phyloP scores from a whole-genome alignment of 2,888 invertebrate genomes.

The Reticulitermes lucifugus region DNA sequence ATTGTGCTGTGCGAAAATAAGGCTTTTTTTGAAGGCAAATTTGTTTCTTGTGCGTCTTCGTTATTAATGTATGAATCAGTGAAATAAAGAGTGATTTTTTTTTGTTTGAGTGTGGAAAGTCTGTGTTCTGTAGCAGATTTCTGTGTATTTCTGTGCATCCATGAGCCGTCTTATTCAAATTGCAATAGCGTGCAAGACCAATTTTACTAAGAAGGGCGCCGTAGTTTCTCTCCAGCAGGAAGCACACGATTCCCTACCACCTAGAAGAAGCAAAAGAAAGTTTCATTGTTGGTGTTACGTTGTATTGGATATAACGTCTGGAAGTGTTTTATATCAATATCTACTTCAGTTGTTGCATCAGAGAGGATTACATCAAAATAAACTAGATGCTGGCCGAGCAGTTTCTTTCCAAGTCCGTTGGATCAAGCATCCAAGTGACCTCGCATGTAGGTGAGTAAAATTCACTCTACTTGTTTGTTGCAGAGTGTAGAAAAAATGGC shows the following conservation, averaged over 20 bases:
- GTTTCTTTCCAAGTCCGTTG: neutral
- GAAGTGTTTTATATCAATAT: neutral
- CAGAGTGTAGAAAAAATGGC: too few relatives aligned
- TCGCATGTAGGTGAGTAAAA: neutral
- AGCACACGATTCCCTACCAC: neutral
- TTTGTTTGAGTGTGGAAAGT: slow-evolving; percentile 2
- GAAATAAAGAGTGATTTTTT: neutral
- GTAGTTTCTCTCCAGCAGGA: neutral
- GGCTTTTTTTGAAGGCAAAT: neutral
- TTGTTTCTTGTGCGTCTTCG: neutral
- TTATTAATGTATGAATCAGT: neutral
- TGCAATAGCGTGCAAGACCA: slow-evolving; percentile 18
- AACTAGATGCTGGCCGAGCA: slow-evolving; percentile 13
- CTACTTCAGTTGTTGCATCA: neutral
- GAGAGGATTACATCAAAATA: neutral
- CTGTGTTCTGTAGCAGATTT: neutral
- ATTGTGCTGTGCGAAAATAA: neutral
- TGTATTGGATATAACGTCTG: neutral
- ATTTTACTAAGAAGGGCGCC: neutral
- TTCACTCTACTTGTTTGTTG: too few relatives aligned
- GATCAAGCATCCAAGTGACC: neutral
- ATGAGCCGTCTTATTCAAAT: slow-evolving; percentile 28
- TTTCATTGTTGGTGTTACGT: slow-evolving; percentile 4
- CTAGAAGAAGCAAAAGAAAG: neutral
- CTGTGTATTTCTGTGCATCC: slow-evolving; percentile 21